Conservation (phyloP, 92 coral and sea anemone species). For the Actinostola sp. region DNA sequence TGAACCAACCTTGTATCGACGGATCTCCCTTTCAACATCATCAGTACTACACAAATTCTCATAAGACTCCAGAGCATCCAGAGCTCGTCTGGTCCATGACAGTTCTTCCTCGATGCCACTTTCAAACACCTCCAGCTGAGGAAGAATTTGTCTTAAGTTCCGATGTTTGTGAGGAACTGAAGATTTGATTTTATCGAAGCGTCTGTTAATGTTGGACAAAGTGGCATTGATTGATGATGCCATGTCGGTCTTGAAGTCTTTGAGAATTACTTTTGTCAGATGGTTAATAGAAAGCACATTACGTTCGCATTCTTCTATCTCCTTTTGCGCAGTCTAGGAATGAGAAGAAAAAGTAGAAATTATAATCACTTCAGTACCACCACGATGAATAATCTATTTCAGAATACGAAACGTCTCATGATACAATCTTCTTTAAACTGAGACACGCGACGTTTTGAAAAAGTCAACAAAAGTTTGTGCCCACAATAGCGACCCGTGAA, state of each 20-base stretch:
- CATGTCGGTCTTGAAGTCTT: conserved; percentile 97
- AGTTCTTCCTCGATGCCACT: conserved; percentile 72
- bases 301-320: conserved; percentile 72
- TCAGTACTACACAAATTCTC: conserved; percentile 58
- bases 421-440: too few relatives aligned
- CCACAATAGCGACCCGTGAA: too few relatives aligned
- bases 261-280: conserved; percentile 81
- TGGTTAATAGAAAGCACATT: conserved; percentile 78
- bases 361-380: neutral
- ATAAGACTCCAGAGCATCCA: conserved; percentile 68
- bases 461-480: too few relatives aligned
- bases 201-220: conserved; percentile 87
- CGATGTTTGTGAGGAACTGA: conserved; percentile 83
- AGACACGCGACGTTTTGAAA: too few relatives aligned
- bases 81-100: conserved; percentile 72
- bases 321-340: conserved; percentile 64
- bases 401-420: too few relatives aligned
- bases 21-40: conserved; percentile 67
- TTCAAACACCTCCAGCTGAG: conserved; percentile 79
- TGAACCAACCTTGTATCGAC: conserved; percentile 67
- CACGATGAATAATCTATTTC: neutral
- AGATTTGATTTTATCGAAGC: conserved; percentile 91
- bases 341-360: neutral
- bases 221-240: conserved; percentile 97
- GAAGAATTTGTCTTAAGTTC: conserved; percentile 72